Evolutionary conservation across 2,888 invertebrate species (phyloP).

Genomic region (Melinopterus prodromus): DNA sequence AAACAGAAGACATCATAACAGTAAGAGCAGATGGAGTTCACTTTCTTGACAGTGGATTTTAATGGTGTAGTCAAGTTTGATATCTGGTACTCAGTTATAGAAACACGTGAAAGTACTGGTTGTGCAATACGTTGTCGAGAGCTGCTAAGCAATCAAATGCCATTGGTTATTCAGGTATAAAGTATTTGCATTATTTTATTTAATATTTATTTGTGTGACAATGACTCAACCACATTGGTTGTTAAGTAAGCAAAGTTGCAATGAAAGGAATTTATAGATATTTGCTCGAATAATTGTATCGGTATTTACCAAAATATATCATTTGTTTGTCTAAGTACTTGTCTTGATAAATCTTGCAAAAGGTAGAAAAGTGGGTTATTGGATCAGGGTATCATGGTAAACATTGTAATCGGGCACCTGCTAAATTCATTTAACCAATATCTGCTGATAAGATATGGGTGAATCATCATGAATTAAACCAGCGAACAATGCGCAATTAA

Average conservation of each 20-base stretch:
- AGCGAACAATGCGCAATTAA: not conserved
- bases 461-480: not conserved
- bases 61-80: not conserved
- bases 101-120: not conserved
- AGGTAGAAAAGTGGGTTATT: not conserved
- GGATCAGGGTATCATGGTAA: not conserved
- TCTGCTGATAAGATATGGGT: not conserved
- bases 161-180: not conserved
- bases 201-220: no score
- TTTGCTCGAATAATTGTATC: not conserved
- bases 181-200: not conserved
- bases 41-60: no score
- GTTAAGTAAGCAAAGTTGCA: not conserved
- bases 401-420: slow-evolving; percentile 18
- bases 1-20: no score
- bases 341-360: not conserved
- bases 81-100: not conserved
- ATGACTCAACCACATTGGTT: no score
- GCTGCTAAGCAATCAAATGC: not conserved
- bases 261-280: not conserved
- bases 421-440: slow-evolving; percentile 13
- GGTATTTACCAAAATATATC: not conserved
- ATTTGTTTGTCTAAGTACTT: not conserved
- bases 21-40: no score
- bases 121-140: not conserved